A percentile compares a stretch with the other conserved stretches of the same genome.
Conservation (phyloP, 2,888 invertebrate genomes). For the Trachelus stipa region DNA sequence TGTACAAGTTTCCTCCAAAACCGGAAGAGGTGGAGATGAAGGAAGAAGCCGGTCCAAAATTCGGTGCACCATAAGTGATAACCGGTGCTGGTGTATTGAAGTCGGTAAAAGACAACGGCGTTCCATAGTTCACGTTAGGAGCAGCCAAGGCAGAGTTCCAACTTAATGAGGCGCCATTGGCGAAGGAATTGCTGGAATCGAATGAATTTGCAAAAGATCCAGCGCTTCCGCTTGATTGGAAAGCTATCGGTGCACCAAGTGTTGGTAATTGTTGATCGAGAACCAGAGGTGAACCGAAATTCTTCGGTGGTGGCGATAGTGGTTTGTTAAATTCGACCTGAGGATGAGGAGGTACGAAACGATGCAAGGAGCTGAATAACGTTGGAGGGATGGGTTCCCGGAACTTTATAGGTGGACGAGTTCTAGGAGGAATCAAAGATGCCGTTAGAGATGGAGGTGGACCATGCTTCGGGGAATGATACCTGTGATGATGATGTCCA, state of each 20-base stretch:
- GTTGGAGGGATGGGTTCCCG: slow-evolving; percentile 81
- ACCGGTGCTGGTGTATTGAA: slow-evolving; percentile 61
- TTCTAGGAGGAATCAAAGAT: slow-evolving; percentile 53
- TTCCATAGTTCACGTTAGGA: slow-evolving; percentile 60
- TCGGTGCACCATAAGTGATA: slow-evolving; percentile 62
- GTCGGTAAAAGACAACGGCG: slow-evolving; percentile 56
- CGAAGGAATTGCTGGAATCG: slow-evolving; percentile 29
- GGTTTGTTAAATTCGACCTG: slow-evolving; percentile 29
- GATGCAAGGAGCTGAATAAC: slow-evolving; percentile 70
- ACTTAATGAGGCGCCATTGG: slow-evolving; percentile 24
- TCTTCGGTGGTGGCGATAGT: slow-evolving; percentile 41
- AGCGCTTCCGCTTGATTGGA: slow-evolving; percentile 36
- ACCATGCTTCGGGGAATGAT: slow-evolving; percentile 21
- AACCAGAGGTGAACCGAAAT: slow-evolving; percentile 45
- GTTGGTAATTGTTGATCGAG: slow-evolving; percentile 53
- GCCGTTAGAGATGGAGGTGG: slow-evolving; percentile 42
- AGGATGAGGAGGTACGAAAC: slow-evolving; percentile 61
- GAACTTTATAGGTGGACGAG: slow-evolving; percentile 74
- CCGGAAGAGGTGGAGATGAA: slow-evolving; percentile 46
- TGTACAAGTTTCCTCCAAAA: slow-evolving; percentile 54
- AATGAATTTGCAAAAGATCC: slow-evolving; percentile 28
- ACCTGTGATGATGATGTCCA: slow-evolving; percentile 62
- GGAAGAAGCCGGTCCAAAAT: slow-evolving; percentile 54
- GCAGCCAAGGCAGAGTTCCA: slow-evolving; percentile 52
- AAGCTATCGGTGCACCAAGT: slow-evolving; percentile 41